Evolutionary conservation across 1,140 invertebrate species (phyloP), one percentile per base, ranked within the genome.

Genomic region (Nymphalis io): DNA sequence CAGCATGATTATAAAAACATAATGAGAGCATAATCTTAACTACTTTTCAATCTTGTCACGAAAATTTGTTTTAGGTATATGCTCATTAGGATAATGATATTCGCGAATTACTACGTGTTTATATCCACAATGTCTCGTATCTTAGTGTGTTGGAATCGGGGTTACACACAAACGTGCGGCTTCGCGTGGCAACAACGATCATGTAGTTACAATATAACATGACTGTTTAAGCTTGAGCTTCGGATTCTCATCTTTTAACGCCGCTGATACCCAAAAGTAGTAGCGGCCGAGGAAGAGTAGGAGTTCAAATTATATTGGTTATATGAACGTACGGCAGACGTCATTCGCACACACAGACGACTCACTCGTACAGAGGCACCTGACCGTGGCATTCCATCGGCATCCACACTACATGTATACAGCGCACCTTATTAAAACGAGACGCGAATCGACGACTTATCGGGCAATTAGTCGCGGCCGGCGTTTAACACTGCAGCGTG

Each of bases 371-470:
- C 86, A 74, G 40, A 64, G 33, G 55, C 64, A 75, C 73, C 76
- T 88, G 88, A 85, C 87, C 86, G 85, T 88, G 87, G 89, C 87
- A 91, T 91, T 91, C 89, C 86, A 85, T 84, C 80, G 82, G 81
- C 79, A 83, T 84, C 79, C 78, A 87, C 84, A 79, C 87, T 79
- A 91, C 87, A 87, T 80, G 78, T 83, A 80, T 76, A 87, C 85
- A 83, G 83, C 84, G 84, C 81, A 89, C 89, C 89, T 90, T 91
- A 91, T 91, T 91, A 91, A 91, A 91, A 89, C 88, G 88, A 90
- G 88, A 91, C 83, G 84, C 84, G 88, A 90, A 91, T 91, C 85
- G 89, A 88, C 89, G 85, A 90, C 85, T 91, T 91, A 91, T 91
- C 89, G 87, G 87, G 85, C 89, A 89, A 91, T 91, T 91, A 90